Evolutionary conservation across 2,888 invertebrate genomes (phyloP).

Genomic region (Heliconius ismenius): DNA sequence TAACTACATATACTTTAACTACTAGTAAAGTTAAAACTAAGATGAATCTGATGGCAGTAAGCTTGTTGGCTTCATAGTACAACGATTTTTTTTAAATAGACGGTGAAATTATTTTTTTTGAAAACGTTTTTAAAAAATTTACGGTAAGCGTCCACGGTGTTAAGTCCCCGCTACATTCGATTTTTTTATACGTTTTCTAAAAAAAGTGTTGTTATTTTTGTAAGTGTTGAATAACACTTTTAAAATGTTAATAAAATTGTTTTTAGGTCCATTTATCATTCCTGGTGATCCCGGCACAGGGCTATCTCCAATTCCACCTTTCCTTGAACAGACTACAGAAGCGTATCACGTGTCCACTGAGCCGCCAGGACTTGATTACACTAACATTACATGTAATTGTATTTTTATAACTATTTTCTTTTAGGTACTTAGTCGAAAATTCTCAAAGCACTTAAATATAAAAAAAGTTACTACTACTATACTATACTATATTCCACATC

Average conservation of each 20-base stretch:
- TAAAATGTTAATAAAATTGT: not conserved
- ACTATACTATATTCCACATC: not conserved
- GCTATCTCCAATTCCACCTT: slow-evolving; percentile 65
- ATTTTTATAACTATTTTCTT: not conserved
- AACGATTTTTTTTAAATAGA: no score
- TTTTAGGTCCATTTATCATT: slow-evolving; percentile 70
- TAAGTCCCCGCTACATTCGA: no score
- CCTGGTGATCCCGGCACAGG: slow-evolving; percentile 72
- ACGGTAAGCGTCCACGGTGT: no score
- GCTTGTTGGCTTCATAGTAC: no score
- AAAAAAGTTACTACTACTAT: not conserved
- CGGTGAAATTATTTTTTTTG: no score
- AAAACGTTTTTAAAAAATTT: no score
- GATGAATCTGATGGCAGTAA: no score
- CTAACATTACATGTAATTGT: slow-evolving; percentile 64
- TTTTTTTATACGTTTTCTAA: no score
- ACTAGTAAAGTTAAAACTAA: no score
- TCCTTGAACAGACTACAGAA: slow-evolving; percentile 65
- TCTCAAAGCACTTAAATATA: not conserved
- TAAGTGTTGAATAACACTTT: not conserved
- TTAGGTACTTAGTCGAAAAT: not conserved
- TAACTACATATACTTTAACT: no score
- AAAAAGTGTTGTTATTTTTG: no score
- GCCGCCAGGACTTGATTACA: slow-evolving; percentile 42
- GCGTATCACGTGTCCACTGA: slow-evolving; percentile 50